A percentile compares a stretch with the other conserved stretches of the same genome.
phyloP scores from a whole-genome alignment of 2,888 invertebrate species.

The Eulithis prunata region DNA sequence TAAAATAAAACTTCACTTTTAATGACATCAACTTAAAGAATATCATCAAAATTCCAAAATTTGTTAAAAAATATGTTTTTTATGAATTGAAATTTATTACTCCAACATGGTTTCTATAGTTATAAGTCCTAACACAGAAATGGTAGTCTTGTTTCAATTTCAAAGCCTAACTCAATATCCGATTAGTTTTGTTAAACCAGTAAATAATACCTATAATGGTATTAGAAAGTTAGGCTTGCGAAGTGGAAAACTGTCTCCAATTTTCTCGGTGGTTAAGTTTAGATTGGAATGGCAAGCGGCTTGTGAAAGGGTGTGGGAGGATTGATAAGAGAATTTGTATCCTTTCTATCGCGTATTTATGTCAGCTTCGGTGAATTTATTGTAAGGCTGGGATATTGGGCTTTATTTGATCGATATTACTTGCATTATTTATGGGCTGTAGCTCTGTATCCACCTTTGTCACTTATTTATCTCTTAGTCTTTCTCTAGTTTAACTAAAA shows the following conservation, averaged over 20 bases:
- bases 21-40: too few relatives aligned
- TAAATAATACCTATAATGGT: conserved; percentile 24
- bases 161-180: conserved; percentile 21
- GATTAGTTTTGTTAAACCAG: conserved; percentile 19
- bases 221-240: conserved; percentile 32
- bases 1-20: background rate
- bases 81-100: too few relatives aligned
- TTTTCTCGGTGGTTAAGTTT: conserved; percentile 41
- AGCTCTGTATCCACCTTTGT: background rate
- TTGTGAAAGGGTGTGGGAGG: conserved; percentile 37
- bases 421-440: conserved; percentile 4
- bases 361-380: conserved; percentile 35
- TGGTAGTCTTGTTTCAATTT: conserved; percentile 1
- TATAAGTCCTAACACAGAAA: conserved; percentile 16
- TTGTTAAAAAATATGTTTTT: too few relatives aligned
- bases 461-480: background rate
- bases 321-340: conserved; percentile 35
- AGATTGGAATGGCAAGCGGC: conserved; percentile 35
- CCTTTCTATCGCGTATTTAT: conserved; percentile 26
- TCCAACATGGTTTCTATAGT: background rate
- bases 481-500: too few relatives aligned
- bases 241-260: conserved; percentile 39
- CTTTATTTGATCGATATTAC: conserved; percentile 1
- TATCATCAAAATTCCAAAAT: too few relatives aligned
- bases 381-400: conserved; percentile 4